phyloP scores from a whole-genome alignment of 2,888 invertebrate species.

The Nesidiocoris tenuis region DNA sequence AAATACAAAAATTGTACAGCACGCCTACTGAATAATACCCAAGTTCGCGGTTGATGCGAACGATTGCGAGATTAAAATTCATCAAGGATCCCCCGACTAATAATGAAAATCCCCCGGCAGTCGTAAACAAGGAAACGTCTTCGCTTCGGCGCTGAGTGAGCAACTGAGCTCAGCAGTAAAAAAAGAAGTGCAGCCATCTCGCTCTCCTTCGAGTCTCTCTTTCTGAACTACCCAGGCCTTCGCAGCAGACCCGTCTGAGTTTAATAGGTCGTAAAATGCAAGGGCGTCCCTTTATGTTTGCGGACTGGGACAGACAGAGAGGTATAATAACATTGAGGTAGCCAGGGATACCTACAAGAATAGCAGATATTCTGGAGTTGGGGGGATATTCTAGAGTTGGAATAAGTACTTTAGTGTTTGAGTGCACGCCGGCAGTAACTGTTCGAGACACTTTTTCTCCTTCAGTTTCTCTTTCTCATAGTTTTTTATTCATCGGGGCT shows the following conservation, averaged over 20 bases:
- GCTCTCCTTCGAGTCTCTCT: not conserved
- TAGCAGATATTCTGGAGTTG: not conserved
- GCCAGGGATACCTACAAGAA: not conserved
- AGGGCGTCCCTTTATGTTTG: constrained; percentile 29
- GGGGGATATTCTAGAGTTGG: no score
- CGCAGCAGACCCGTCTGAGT: constrained; percentile 5
- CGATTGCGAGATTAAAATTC: no score
- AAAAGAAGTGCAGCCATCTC: not conserved
- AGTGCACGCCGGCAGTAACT: no score
- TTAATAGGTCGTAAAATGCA: constrained; percentile 29
- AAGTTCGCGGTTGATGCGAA: no score
- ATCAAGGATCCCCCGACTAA: no score
- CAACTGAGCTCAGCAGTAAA: not conserved
- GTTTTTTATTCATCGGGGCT: no score
- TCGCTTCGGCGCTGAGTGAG: not conserved
- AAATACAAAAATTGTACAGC: no score
- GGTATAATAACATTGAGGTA: not conserved
- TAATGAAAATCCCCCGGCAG: not conserved
- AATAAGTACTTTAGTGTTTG: no score
- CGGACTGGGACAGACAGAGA: not conserved
- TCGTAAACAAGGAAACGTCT: not conserved
- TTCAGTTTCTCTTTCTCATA: no score
- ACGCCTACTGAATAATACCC: no score
- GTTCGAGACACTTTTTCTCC: no score
- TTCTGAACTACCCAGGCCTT: not conserved